Evolutionary conservation across 2,113 vertebrate genomes (phyloP).

Genomic region (Pterocles burchelli): DNA sequence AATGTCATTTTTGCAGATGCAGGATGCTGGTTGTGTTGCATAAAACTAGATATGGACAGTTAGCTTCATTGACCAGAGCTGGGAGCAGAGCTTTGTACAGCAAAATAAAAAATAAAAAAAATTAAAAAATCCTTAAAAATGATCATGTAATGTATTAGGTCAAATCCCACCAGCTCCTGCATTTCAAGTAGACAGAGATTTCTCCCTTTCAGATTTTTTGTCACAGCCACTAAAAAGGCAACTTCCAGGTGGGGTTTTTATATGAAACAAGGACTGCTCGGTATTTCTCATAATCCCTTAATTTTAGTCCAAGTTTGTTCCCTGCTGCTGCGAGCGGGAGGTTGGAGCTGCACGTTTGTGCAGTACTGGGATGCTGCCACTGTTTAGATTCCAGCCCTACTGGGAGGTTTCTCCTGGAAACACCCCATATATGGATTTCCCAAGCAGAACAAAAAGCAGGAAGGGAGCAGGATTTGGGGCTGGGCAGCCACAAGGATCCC

Average conservation of each 20-base stretch:
- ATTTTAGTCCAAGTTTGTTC: not conserved
- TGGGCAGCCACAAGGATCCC: not conserved
- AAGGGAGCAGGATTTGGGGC: not conserved
- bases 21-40: not conserved
- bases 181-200: not conserved
- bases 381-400: conserved; percentile 5
- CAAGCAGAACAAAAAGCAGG: not conserved
- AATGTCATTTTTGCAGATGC: not conserved
- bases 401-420: conserved; percentile 44
- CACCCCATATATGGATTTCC: conserved; percentile 15
- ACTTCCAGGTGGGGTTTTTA: not conserved
- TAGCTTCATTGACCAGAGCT: not conserved
- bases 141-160: not conserved
- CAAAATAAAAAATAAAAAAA: not conserved
- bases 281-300: not conserved
- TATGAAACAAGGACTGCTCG: not conserved
- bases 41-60: rapidly evolving
- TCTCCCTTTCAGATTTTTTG: not conserved
- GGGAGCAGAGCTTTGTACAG: not conserved
- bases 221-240: not conserved
- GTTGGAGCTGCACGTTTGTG: not conserved
- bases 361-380: conserved; percentile 35
- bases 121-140: not conserved
- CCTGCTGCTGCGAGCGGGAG: not conserved
- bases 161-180: not conserved